Base-by-base conservation (phyloP, 1,140 invertebrate species). In the Radopholus similis region DNA sequence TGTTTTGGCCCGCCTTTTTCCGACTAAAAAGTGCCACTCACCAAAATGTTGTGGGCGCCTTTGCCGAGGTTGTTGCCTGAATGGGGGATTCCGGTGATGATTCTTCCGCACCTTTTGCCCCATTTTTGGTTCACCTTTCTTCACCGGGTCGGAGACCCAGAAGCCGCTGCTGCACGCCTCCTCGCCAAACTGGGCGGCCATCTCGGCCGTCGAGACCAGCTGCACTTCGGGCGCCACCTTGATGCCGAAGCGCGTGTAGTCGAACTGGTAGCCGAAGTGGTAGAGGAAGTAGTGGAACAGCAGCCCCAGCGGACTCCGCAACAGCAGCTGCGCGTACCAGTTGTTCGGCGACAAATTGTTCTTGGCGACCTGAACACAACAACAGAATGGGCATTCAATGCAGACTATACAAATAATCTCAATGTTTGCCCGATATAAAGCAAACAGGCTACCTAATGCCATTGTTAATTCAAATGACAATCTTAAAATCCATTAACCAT, bases 11-110 rank as follows among this genome's bases (percentile, higher is more conserved):
- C 1, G 18, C 38, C 11, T 11, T 11, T 13, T 42, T 18, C 38
- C 18, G 38, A n/a, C 18, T 1, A 42, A 42, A 42, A 13, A 1
- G 1, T 15, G 4, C 13, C 3, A 60, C 42, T 28, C 18, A 62
- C 59, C 44, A 71, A 21, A 15, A 75, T 62, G 15, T 66, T 71
- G 58, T 74, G 57, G 4, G 66, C 54, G 15, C 67, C 55, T n/a
- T 53, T 15, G n/a, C 75, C 73, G 23, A 75, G n/a, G 38, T 75
- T 66, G 37, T 75, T 75, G 34, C 35, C 72, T 74, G 28, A 77
- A 74, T 40, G n/a, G 2, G n/a, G 15, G 30, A 37, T 15, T 38
- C 5, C 23, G 8, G 42, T 38, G 15, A 28, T 26, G 35, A 13
- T n/a, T 32, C 15, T 26, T 21, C 5, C 32, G 15, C 26, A 30